phyloP scores from a whole-genome alignment of 2,888 invertebrate genomes.

The Anthophora plumipes region DNA sequence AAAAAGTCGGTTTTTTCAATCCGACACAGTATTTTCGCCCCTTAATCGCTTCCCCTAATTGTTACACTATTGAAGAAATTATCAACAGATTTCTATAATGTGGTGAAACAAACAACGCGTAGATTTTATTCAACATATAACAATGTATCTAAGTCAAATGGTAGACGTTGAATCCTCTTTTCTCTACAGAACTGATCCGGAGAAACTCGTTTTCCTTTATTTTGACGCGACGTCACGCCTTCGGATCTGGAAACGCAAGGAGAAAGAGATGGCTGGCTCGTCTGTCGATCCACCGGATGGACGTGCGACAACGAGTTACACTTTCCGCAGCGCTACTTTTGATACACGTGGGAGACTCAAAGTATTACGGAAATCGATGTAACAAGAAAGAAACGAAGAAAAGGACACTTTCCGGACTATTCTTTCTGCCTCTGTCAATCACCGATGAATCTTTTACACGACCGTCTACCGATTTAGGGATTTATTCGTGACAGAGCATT shows the following conservation, averaged over 20 bases:
- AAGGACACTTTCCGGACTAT: conserved; percentile 32
- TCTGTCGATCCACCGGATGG: conserved; percentile 79
- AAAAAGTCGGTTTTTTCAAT: no score
- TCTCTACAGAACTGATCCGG: conserved; percentile 1
- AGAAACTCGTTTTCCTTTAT: conserved; percentile 36
- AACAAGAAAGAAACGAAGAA: conserved; percentile 48
- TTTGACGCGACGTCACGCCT: conserved; percentile 42
- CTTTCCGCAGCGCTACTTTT: conserved; percentile 74
- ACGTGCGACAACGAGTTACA: conserved; percentile 81
- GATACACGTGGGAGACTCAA: conserved; percentile 78
- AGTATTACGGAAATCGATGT: conserved; percentile 68
- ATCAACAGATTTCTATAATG: no score
- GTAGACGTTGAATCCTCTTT: neutral
- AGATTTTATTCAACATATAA: no score
- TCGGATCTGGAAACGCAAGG: conserved; percentile 21
- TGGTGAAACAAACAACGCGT: no score
- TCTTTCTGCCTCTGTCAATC: conserved; percentile 45
- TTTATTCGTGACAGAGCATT: conserved; percentile 4
- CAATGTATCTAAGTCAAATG: neutral
- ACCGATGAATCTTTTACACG: conserved; percentile 46
- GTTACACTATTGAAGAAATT: no score
- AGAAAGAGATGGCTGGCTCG: conserved; percentile 62
- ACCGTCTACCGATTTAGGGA: conserved; percentile 31
- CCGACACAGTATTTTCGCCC: no score
- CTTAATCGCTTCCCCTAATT: no score